Evolutionary conservation across 2,888 invertebrate genomes (phyloP).

Genomic region (Himalopsyche anomala): DNA sequence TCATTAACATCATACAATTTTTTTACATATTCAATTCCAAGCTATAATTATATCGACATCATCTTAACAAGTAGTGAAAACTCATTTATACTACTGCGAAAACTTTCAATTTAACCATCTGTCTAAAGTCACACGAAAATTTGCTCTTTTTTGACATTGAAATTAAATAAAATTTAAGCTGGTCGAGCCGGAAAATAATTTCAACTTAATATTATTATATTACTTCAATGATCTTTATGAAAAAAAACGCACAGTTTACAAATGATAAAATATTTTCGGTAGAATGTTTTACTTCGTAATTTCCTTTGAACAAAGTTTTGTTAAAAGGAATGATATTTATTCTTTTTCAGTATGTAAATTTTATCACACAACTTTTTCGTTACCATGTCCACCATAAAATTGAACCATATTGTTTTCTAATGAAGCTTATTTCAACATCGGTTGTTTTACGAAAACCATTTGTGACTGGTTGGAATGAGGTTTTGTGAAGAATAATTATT

Average conservation of each 20-base stretch:
- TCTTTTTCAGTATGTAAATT: no score
- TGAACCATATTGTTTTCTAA: no score
- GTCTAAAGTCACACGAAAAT: not conserved
- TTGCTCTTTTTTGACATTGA: not conserved
- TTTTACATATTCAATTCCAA: no score
- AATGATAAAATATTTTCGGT: not conserved
- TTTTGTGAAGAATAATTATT: no score
- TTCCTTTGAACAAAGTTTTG: not conserved
- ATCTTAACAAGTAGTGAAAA: no score
- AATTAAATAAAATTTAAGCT: not conserved
- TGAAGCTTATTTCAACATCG: no score
- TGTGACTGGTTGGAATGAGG: no score
- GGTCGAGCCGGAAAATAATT: not conserved
- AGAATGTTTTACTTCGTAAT: conserved; percentile 1
- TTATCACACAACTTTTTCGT: no score
- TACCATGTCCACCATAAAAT: no score
- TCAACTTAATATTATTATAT: not conserved
- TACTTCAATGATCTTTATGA: not conserved
- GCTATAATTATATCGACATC: no score
- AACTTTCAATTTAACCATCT: not conserved
- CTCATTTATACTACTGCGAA: not conserved
- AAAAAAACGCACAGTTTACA: not conserved
- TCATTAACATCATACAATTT: no score
- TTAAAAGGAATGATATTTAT: not conserved
- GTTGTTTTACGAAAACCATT: no score